Base-by-base conservation (phyloP, 2,113 vertebrate genomes). In the Carollia perspicillata region DNA sequence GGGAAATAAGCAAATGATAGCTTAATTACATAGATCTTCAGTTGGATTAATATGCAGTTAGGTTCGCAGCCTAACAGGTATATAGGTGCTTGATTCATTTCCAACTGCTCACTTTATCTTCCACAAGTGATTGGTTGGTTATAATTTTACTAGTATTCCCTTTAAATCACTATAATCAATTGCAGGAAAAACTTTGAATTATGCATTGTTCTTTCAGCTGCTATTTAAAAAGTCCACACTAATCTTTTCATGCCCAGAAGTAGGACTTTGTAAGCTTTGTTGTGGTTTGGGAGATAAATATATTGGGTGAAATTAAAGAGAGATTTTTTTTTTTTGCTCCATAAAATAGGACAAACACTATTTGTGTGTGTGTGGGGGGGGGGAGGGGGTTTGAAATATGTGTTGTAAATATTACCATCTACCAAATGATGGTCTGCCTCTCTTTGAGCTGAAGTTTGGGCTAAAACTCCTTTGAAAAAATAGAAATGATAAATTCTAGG, bases 101-200 rank as follows among this genome's bases (percentile, higher is more conserved):
- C 89, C 95, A 90, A 63, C 11, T 60, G 79, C 26, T 68, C 72
- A 63, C 86, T 96, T 93, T 85, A 47, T 96, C 71, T 97, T 72
- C 79, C 92, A 47, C 35, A 83, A 96, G 72, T 33, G 71, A 79
- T 40, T 93, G 77, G 20, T 88, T 71, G 66, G 77, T 84, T 94
- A 85, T 90, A 96, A 58, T 75, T 90, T 83, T 44, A 22, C 37
- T 74, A 89, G 71, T 78, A 75, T 11, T 93, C 42, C 7, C 0
- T 88, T 90, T 77, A 94, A 89, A 93, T 96, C 86, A 74, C 40
- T 93, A 3, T 94, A 86, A 97, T 83, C 93, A 92, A 89, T 88
- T 65, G 20, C 84, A 94, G 91, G n/a, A 94, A 53, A 93, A 96
- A 93, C 86, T 53, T 44, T 75, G 85, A 93, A 49, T 96, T 95